Percentiles rank a stretch among this genome's conserved stretches.
Conservation (phyloP, 2,797 vertebrate genomes). For the Harpagifer antarcticus region DNA sequence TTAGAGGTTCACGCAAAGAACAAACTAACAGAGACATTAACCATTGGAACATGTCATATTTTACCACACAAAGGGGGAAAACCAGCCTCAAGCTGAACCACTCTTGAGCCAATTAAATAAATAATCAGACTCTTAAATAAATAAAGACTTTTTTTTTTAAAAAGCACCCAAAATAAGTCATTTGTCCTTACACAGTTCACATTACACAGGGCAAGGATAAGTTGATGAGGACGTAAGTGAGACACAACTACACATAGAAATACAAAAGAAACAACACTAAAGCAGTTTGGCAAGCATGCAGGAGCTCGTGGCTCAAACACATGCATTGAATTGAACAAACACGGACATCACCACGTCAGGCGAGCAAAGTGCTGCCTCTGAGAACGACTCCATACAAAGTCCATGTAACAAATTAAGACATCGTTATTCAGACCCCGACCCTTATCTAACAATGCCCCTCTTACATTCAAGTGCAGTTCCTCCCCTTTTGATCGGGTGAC, state of each 20-base stretch:
- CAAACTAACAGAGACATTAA: conserved; percentile 87
- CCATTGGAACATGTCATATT: conserved; percentile 84
- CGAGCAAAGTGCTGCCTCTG: conserved; percentile 84
- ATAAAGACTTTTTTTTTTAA: conserved; percentile 72
- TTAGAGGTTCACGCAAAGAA: conserved; percentile 90
- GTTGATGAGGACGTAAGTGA: conserved; percentile 83
- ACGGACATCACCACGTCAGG: conserved; percentile 87
- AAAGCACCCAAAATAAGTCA: conserved; percentile 82
- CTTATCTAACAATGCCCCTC: conserved; percentile 81
- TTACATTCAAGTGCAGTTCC: conserved; percentile 86
- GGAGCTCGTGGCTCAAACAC: conserved; percentile 87
- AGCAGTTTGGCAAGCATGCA: conserved; percentile 89
- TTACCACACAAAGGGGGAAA: conserved; percentile 78
- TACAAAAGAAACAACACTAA: conserved; percentile 87
- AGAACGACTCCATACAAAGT: conserved; percentile 85
- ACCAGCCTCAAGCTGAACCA: conserved; percentile 75
- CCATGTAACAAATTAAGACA: conserved; percentile 87
- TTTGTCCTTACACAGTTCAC: conserved; percentile 85
- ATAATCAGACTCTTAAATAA: conserved; percentile 82
- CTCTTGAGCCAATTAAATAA: conserved; percentile 80
- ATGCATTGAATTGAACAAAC: conserved; percentile 89
- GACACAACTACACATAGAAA: conserved; percentile 86
- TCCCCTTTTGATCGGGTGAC: conserved; percentile 81
- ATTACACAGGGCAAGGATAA: conserved; percentile 85
- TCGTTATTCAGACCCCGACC: conserved; percentile 81